phyloP scores from a whole-genome alignment of 23 tunicate species.

The Trididemnum clinides region DNA sequence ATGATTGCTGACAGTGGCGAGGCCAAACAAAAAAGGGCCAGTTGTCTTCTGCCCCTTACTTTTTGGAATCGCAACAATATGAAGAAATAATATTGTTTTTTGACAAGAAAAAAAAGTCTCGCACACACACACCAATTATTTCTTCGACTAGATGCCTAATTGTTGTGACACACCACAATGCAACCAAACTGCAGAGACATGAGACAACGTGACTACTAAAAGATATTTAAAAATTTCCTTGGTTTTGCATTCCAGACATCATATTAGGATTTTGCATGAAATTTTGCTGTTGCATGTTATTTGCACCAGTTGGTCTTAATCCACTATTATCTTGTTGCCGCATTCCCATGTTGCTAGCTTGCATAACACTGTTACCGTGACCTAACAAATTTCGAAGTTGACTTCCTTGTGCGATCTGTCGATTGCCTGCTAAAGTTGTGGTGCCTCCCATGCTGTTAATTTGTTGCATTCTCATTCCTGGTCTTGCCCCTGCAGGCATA shows the following conservation, averaged over 20 bases:
- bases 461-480: slow-evolving; percentile 3
- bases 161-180: too few relatives aligned
- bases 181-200: too few relatives aligned
- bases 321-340: slow-evolving; percentile 26
- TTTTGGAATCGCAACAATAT: too few relatives aligned
- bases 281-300: slow-evolving; percentile 47
- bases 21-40: too few relatives aligned
- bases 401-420: not conserved
- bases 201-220: not conserved
- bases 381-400: slow-evolving; percentile 19
- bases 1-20: too few relatives aligned
- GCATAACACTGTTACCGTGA: slow-evolving; percentile 7
- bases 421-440: not conserved
- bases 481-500: not conserved
- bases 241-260: slow-evolving; percentile 57
- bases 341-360: not conserved
- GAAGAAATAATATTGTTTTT: too few relatives aligned
- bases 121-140: too few relatives aligned
- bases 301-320: slow-evolving; percentile 22
- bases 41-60: too few relatives aligned
- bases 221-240: slow-evolving; percentile 7
- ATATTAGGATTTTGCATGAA: slow-evolving; percentile 19
- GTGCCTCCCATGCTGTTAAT: slow-evolving; percentile 3
- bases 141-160: too few relatives aligned
- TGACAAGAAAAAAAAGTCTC: too few relatives aligned